Evolutionary conservation across 2,113 vertebrate species (phyloP).

Genomic region (Python bivittatus): DNA sequence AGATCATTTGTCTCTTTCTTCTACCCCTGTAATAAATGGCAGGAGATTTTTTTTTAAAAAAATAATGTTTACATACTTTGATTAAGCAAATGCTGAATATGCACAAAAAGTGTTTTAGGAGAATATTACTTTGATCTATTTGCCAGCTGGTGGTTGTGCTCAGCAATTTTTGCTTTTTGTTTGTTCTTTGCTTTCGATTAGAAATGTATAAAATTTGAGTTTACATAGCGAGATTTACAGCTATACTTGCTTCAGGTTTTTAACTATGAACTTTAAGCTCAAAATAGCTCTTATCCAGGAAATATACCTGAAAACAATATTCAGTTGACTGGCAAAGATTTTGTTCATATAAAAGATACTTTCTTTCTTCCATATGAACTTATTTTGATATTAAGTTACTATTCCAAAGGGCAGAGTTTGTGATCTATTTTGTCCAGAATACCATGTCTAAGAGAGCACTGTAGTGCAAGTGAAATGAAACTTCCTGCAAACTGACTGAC

Average conservation of each 20-base stretch:
- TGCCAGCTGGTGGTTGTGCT: not conserved
- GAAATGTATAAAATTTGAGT: not conserved
- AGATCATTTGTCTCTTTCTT: slow-evolving; percentile 29
- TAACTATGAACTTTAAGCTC: not conserved
- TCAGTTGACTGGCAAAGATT: not conserved
- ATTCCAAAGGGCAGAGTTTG: not conserved
- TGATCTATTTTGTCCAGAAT: not conserved
- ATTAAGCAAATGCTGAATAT: slow-evolving; percentile 14
- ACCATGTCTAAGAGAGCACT: not conserved
- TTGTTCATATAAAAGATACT: not conserved
- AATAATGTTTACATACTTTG: slow-evolving; percentile 21
- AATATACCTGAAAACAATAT: not conserved
- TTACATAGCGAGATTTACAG: not conserved
- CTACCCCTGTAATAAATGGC: slow-evolving; percentile 8
- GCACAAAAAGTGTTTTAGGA: slow-evolving; percentile 7
- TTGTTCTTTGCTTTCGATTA: slow-evolving; percentile 24
- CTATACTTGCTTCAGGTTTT: not conserved
- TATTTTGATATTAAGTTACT: not conserved
- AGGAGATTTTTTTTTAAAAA: slow-evolving; percentile 6
- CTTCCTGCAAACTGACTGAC: not conserved
- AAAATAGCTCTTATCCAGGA: not conserved
- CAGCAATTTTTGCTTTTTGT: not conserved
- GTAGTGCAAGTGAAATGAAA: not conserved
- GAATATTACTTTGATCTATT: slow-evolving; percentile 29
- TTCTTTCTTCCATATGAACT: not conserved